phyloP scores from a whole-genome alignment of 1,140 invertebrate species.

The Achatina immaculata region DNA sequence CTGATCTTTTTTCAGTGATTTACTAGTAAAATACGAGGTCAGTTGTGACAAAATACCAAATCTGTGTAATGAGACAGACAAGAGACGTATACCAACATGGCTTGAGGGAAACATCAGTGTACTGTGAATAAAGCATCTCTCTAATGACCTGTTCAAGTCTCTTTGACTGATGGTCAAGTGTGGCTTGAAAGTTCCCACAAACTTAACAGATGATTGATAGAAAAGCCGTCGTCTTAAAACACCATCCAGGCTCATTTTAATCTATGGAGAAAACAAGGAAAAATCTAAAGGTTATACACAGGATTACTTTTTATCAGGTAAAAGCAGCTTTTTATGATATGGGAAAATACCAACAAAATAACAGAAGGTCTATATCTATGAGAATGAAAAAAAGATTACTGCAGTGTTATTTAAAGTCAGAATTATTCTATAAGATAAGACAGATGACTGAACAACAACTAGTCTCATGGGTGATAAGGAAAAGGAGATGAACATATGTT shows the following conservation, averaged over 20 bases:
- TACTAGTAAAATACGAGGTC: neutral
- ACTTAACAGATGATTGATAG: neutral
- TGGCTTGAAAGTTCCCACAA: neutral
- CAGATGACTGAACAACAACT: no score
- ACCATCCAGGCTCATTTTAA: neutral
- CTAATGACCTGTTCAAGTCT: neutral
- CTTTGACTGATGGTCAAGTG: neutral
- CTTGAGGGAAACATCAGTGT: neutral
- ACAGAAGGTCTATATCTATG: no score
- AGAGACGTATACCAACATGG: constrained; percentile 1
- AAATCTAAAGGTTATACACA: no score
- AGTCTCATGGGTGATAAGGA: no score
- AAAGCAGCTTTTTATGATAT: no score
- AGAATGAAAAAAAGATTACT: no score
- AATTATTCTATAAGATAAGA: no score
- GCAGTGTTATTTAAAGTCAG: no score
- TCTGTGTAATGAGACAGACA: neutral
- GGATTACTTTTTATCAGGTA: no score
- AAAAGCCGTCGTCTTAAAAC: neutral
- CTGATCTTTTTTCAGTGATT: no score
- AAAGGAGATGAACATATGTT: no score
- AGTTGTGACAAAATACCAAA: neutral
- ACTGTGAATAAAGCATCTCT: neutral
- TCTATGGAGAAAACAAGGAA: neutral
- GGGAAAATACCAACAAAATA: no score